Evolutionary conservation across 2,113 vertebrate genomes (phyloP).

Genomic region (Ginglymostoma cirratum): DNA sequence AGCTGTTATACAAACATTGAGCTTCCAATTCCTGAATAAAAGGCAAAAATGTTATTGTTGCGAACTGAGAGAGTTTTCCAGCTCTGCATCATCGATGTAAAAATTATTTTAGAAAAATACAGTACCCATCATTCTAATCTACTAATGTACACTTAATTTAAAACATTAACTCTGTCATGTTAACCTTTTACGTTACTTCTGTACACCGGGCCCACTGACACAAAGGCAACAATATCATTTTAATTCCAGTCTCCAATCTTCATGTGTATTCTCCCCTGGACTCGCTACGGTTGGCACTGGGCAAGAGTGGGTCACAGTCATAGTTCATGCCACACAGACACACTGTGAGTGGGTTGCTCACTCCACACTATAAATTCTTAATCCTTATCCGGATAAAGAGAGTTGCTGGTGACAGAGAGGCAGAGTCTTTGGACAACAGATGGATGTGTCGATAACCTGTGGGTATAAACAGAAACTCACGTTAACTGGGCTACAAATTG

Average conservation of each 20-base stretch:
- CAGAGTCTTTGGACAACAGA: conserved; percentile 74
- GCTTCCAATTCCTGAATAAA: not conserved
- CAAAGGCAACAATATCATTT: not conserved
- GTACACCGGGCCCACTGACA: not conserved
- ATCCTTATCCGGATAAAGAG: conserved; percentile 76
- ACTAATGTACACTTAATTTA: not conserved
- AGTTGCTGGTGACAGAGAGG: conserved; percentile 73
- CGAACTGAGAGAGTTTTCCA: not conserved
- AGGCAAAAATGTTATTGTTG: not conserved
- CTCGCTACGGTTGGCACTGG: not conserved
- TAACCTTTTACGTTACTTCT: not conserved
- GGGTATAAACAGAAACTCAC: not conserved
- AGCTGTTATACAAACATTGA: not conserved
- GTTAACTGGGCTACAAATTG: not conserved
- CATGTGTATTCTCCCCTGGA: not conserved
- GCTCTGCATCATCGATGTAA: not conserved
- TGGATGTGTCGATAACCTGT: conserved; percentile 89
- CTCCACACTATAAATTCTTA: conserved; percentile 45
- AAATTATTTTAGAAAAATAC: not conserved
- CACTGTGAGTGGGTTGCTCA: not conserved
- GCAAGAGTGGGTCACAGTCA: not conserved
- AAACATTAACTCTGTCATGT: not conserved
- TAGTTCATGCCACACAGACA: not conserved
- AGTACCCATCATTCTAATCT: not conserved
- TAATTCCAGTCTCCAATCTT: not conserved